Base-by-base conservation (phyloP, 2,113 vertebrate genomes). In the Podarcis raffonei region DNA sequence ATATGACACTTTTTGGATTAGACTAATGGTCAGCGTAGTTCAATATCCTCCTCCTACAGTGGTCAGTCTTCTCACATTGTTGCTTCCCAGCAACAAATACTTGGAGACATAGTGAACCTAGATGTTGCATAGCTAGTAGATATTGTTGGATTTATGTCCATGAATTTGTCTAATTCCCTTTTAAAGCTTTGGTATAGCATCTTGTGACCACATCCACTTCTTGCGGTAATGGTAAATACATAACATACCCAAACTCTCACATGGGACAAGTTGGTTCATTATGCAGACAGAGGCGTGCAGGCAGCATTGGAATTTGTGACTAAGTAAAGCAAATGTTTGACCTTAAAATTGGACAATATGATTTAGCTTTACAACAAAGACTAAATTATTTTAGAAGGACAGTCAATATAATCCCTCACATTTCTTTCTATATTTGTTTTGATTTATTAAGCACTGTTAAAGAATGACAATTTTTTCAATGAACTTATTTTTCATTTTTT, bases 361-460 rank as follows among this genome's bases (percentile, higher is more conserved):
- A 65, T 30, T 25, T 37, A 87, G 81, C 79, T 35, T 82, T 76
- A 62, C 84, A 57, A 66, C 81, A 72, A 87, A 87, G 74, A 32
- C 42, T 18, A 76, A 53, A 22, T 75, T 87, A 25, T 48, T 76
- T 65, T 37, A 82, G 83, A 83, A 82, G 65, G 27, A 25, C 42
- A 39, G 16, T 78, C 75, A 80, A 42, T 9, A 27, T 83, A 37
- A 72, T 88, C 48, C 59, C n/a, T 78, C 25, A 72, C 48, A 66
- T 7, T 72, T 72, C 35, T 8, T 42, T 65, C 42, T 88, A 71
- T 32, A 79, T 22, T 84, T 65, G 71, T 27, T 77, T 65, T 75
- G 22, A 27, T 62, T 27, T 77, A 35, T 5, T 62, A 59, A 81
- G n/a, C 20, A 20, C 42, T 80, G 16, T 8, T 81, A 62, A 59